Conservation (phyloP, 1,140 invertebrate species). For the Metopolophium dirhodum region DNA sequence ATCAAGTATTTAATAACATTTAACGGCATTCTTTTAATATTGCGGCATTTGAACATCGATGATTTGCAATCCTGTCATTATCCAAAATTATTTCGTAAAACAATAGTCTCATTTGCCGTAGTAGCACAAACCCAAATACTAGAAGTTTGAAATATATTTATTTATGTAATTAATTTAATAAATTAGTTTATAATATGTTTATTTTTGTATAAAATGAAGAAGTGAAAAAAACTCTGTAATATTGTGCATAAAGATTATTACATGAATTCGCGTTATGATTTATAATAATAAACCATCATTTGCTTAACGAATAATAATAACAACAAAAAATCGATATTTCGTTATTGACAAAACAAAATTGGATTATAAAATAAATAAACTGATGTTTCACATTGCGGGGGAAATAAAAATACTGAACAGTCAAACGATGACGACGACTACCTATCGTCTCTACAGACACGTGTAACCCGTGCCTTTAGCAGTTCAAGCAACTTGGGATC, state of each 20-base stretch:
- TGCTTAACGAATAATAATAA: background rate
- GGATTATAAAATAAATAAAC: slow-evolving; percentile 11
- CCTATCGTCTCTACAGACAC: background rate
- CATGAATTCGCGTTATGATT: background rate
- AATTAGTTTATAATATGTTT: no score
- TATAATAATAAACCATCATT: background rate
- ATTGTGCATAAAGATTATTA: background rate
- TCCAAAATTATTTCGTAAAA: background rate
- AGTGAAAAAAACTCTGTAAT: background rate
- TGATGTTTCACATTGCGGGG: background rate
- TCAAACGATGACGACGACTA: background rate
- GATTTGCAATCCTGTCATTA: background rate
- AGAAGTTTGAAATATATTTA: background rate
- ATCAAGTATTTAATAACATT: slow-evolving; percentile 1
- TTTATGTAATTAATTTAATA: no score
- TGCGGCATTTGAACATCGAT: background rate
- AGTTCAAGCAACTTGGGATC: background rate
- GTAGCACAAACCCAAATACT: background rate
- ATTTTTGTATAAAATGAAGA: background rate
- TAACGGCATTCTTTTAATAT: background rate
- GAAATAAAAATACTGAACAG: slow-evolving; percentile 6
- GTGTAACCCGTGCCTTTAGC: background rate
- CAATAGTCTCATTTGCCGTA: background rate
- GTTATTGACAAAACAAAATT: slow-evolving; percentile 5
- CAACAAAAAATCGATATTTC: background rate